Conservation (phyloP, 2,888 invertebrate species). For the Pseudoips prasinana region DNA sequence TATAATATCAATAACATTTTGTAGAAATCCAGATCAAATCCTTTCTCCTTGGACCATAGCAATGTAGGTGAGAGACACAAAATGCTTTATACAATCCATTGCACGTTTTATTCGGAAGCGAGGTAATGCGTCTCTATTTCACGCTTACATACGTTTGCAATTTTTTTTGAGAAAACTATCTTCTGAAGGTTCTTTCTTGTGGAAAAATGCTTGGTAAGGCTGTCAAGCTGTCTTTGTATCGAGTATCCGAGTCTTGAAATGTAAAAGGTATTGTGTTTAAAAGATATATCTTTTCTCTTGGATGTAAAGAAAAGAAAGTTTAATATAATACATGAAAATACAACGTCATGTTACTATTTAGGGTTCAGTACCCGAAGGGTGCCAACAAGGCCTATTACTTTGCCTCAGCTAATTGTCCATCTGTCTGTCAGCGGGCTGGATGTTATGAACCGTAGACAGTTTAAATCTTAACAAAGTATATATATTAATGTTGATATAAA, state of each 20-base stretch:
- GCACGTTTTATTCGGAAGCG: slow-evolving; percentile 12
- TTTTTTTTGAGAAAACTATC: slow-evolving; percentile 6
- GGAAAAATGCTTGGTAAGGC: slow-evolving; percentile 4
- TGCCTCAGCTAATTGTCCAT: no score
- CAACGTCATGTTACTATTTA: no score
- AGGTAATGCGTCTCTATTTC: slow-evolving; percentile 11
- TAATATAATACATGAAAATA: not conserved
- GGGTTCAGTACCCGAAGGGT: no score
- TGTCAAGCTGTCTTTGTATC: slow-evolving; percentile 4
- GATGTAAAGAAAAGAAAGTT: no score
- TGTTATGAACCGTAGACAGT: no score
- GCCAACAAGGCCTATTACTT: no score
- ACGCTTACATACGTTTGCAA: slow-evolving; percentile 12
- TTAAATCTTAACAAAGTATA: no score
- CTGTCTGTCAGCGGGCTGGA: no score
- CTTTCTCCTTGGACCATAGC: slow-evolving; percentile 6
- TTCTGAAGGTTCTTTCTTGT: not conserved
- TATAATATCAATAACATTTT: no score
- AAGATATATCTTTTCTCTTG: not conserved
- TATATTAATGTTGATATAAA: no score
- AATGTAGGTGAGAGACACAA: slow-evolving; percentile 17
- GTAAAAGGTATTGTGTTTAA: slow-evolving; percentile 1
- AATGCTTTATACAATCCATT: slow-evolving; percentile 24
- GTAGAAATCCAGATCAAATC: slow-evolving; percentile 8
- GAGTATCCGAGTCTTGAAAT: slow-evolving; percentile 1